Evolutionary conservation across 2,797 vertebrate genomes (phyloP).

Genomic region (Amblyopsis hoosieri): DNA sequence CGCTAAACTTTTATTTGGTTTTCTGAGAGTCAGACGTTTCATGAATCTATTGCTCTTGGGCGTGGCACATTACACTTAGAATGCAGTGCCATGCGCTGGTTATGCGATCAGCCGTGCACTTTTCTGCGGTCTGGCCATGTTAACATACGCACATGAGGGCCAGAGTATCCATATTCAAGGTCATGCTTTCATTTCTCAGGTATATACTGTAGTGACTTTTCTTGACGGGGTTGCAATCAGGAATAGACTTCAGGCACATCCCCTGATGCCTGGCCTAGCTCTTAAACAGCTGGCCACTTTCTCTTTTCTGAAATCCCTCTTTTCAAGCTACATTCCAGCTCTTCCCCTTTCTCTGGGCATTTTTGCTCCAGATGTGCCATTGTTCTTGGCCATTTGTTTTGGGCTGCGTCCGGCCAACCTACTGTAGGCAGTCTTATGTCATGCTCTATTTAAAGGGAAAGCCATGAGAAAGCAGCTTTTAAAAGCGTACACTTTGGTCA

Average conservation of each 20-base stretch:
- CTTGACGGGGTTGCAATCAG: conserved; percentile 45
- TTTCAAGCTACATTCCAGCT: conserved; percentile 72
- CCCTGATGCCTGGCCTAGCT: conserved; percentile 64
- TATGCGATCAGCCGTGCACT: too few relatives aligned
- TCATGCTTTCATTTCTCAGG: conserved; percentile 4
- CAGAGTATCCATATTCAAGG: neutral
- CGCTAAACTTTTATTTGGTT: too few relatives aligned
- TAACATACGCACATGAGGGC: too few relatives aligned
- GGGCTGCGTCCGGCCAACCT: conserved; percentile 63
- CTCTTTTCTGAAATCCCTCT: conserved; percentile 60
- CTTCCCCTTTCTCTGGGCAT: conserved; percentile 43
- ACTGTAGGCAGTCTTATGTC: conserved; percentile 67
- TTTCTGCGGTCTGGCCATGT: too few relatives aligned
- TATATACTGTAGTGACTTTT: conserved; percentile 45
- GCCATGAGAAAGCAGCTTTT: conserved; percentile 65
- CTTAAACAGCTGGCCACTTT: conserved; percentile 73
- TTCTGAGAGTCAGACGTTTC: too few relatives aligned
- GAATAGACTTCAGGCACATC: conserved; percentile 71
- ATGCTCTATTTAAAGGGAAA: conserved; percentile 78
- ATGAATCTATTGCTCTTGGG: too few relatives aligned
- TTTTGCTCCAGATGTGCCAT: conserved; percentile 77
- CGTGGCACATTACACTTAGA: too few relatives aligned
- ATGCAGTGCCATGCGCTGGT: too few relatives aligned
- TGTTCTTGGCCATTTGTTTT: conserved; percentile 77
- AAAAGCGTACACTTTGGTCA: conserved; percentile 55